Evolutionary conservation across 2,113 vertebrate genomes (phyloP).

Genomic region (Istiophorus platypterus): DNA sequence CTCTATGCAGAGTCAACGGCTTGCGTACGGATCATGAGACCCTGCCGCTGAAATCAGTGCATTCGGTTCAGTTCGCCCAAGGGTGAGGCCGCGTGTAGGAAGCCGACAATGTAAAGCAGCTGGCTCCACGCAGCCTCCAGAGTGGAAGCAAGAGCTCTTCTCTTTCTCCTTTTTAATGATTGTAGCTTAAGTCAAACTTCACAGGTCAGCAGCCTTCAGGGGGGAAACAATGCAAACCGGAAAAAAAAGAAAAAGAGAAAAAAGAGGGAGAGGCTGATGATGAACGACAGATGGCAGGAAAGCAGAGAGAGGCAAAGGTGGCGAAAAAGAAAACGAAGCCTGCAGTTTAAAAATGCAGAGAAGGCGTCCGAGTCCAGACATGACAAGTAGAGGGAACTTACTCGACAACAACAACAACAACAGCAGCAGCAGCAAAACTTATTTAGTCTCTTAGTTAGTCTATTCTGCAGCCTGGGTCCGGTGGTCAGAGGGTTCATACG

Average conservation of each 20-base stretch:
- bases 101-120: background rate
- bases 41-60: background rate
- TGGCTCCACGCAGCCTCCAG: background rate
- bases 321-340: background rate
- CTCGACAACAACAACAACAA: background rate
- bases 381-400: background rate
- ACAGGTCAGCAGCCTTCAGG: background rate
- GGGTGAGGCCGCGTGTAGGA: slow-evolving; percentile 33
- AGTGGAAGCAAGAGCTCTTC: background rate
- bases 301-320: background rate
- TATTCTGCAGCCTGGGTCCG: background rate
- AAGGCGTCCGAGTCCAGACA: background rate
- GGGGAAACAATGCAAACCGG: slow-evolving; percentile 20
- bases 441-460: no score
- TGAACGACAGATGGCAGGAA: slow-evolving; percentile 23
- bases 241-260: no score
- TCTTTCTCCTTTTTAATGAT: slow-evolving; percentile 25
- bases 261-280: background rate
- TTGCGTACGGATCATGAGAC: slow-evolving; percentile 38
- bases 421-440: no score
- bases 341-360: background rate
- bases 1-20: no score
- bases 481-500: background rate
- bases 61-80: background rate
- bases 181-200: background rate